Conservation (phyloP, 2,888 invertebrate genomes). For the Netelia virgata region DNA sequence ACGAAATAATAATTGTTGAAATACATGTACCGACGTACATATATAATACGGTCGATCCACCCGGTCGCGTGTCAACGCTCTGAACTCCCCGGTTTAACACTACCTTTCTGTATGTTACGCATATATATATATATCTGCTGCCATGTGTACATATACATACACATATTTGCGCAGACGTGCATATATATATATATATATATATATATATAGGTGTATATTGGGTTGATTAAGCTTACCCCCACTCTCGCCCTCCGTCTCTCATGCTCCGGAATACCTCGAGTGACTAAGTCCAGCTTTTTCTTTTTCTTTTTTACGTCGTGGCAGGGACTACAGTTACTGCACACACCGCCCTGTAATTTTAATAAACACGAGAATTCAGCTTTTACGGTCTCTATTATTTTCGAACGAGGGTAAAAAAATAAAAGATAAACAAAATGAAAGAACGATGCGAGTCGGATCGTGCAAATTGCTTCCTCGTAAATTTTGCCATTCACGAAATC, state of each 20-base stretch:
- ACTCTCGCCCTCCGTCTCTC: constrained; percentile 10
- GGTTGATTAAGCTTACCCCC: constrained; percentile 17
- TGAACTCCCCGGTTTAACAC: constrained; percentile 53
- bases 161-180: background rate
- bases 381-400: background rate
- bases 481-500: no score
- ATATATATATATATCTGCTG: background rate
- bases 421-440: background rate
- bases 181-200: constrained; percentile 15
- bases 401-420: background rate
- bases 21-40: constrained; percentile 38
- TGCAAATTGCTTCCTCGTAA: no score
- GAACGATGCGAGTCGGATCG: no score
- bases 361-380: constrained; percentile 7
- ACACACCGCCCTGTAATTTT: constrained; percentile 20
- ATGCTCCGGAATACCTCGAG: constrained; percentile 34
- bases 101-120: constrained; percentile 23
- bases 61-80: constrained; percentile 67
- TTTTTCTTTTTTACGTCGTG: constrained; percentile 2
- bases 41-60: constrained; percentile 64
- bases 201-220: background rate
- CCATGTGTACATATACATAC: constrained; percentile 23
- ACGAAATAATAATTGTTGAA: constrained; percentile 60
- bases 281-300: constrained; percentile 40
- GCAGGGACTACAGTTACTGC: background rate